These are phyloP conservation scores for Aspidiotus destructor DNA, from an alignment of 2,888 invertebrate genomes.

Conservation along the genomic window DNA sequence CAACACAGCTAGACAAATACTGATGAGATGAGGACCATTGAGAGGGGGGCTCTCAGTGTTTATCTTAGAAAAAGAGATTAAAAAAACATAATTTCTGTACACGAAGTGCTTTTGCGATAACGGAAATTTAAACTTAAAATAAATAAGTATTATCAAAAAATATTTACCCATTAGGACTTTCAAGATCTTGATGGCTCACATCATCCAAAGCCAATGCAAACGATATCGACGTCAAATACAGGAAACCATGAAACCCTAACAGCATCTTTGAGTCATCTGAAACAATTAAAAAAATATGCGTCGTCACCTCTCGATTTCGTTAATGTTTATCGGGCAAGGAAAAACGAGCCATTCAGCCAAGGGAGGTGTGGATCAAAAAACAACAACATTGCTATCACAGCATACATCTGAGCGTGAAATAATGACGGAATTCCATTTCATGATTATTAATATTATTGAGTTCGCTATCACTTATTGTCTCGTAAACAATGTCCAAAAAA, in stretches of 20 bases:
- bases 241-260: conserved; percentile 1
- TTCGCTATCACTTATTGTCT: neutral
- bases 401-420: neutral
- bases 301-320: neutral
- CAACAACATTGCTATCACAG: neutral
- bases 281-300: neutral
- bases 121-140: neutral
- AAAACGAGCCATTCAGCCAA: too few relatives aligned
- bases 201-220: neutral
- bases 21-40: too few relatives aligned
- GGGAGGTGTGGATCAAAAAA: too few relatives aligned
- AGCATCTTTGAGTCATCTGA: conserved; percentile 2
- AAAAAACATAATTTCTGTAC: too few relatives aligned
- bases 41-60: too few relatives aligned
- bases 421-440: neutral
- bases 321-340: too few relatives aligned
- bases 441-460: neutral
- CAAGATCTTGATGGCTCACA: conserved; percentile 1
- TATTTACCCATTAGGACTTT: neutral
- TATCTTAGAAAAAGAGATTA: too few relatives aligned
- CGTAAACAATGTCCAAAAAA: neutral
- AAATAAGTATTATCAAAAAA: neutral
- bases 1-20: too few relatives aligned
- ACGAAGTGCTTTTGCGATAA: too few relatives aligned
- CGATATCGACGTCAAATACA: neutral